Evolutionary conservation across 2,113 vertebrate species (phyloP), one percentile per base, ranked within the genome.

Genomic region (Eidolon helvum): DNA sequence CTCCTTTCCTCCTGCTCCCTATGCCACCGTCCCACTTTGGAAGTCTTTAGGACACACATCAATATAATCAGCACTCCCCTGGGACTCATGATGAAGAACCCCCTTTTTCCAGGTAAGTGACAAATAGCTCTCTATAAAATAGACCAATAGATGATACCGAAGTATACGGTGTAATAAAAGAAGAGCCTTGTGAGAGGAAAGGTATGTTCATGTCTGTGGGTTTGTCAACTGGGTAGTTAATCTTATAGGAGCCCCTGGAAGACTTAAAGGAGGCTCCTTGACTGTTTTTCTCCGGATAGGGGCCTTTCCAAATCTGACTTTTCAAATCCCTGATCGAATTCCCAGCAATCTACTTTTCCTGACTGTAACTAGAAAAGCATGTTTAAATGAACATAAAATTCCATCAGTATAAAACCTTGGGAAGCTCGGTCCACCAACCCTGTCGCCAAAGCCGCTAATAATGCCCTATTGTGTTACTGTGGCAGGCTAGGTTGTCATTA

Each of bases 371-470:
- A 98, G 94, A 96, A 97, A 93, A 97, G 97, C 94, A 95, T 97
- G 96, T 96, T 97, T 95, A 96, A 97, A 90, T 93, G 97, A 97
- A 98, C 91, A 97, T 91, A 89, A 97, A 97, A 98, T 98, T 98
- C 98, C 97, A 96, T 93, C 96, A 66, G 95, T 95, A 83, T 45
- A 98, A 92, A 97, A 95, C 74, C 66, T 65, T 79, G 91, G 66
- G 92, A 95, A 86, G 94, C 83, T 83, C 94, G 80, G 72, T 84
- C 84, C n/a, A 53, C 68, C 87, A 88, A 84, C 87, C 48, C 87
- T 0, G 10, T 91, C 43, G 21, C 97, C 95, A 96, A 96, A 97
- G 88, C 96, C 68, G 2, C 93, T 97, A 98, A 98, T 97, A 92
- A 97, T 33, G 94, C 95, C 97, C 95, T 97, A 96, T 97, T 97